Percentiles rank a stretch among this genome's conserved stretches.
Conservation (phyloP, 2,888 invertebrate species). For the Eupeodes latifasciatus region DNA sequence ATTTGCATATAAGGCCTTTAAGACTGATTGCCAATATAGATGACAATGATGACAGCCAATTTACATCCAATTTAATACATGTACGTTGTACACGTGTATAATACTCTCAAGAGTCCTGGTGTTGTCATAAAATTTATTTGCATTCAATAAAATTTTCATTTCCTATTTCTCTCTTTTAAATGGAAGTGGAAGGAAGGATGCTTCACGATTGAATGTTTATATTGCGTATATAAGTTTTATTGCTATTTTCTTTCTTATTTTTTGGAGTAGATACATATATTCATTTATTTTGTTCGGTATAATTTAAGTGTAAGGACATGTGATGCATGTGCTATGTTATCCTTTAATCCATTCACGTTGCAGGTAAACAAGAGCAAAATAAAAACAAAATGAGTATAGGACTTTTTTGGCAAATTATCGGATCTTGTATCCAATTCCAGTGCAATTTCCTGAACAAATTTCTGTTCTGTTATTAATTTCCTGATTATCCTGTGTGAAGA, state of each 20-base stretch:
- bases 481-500: conserved; percentile 61
- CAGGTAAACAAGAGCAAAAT: not conserved
- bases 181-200: conserved; percentile 38
- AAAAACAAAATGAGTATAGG: not conserved
- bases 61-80: not conserved
- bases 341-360: conserved; percentile 11
- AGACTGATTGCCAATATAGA: conserved; percentile 51
- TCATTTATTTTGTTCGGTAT: not conserved
- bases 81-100: not conserved
- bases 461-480: conserved; percentile 70
- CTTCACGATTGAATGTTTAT: conserved; percentile 32
- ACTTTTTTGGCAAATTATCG: conserved; percentile 64
- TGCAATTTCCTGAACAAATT: conserved; percentile 70
- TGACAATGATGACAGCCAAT: not conserved
- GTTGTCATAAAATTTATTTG: conserved; percentile 57
- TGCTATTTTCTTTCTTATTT: not conserved
- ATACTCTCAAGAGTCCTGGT: not conserved
- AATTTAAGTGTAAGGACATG: conserved; percentile 20
- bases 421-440: conserved; percentile 63
- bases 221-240: conserved; percentile 13
- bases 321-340: conserved; percentile 35
- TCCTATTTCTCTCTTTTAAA: conserved; percentile 3
- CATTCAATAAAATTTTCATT: conserved; percentile 68
- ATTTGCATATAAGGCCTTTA: conserved; percentile 26
- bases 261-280: no score